These are phyloP conservation scores for Aplysina aerophoba DNA, from an alignment of 37 sponge, comb jelly and placozoan species.

Conservation along the genomic window DNA sequence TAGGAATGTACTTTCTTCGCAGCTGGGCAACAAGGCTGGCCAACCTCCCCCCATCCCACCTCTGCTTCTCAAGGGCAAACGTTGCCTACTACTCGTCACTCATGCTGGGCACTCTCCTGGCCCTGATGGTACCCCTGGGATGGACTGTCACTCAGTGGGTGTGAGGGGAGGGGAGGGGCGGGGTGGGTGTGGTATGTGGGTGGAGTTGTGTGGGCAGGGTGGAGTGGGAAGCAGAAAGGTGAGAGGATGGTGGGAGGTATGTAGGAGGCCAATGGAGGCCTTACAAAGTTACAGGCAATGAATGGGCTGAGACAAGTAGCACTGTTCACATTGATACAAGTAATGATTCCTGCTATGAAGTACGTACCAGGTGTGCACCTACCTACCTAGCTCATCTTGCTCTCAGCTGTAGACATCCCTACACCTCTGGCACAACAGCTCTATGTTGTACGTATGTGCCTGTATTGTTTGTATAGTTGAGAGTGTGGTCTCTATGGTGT, in stretches of 20 bases:
- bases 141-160: slow-evolving; percentile 39
- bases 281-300: no score
- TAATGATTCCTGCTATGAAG: no score
- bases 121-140: slow-evolving; percentile 40
- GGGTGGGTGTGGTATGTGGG: neutral
- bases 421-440: no score
- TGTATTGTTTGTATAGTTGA: no score
- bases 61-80: slow-evolving; percentile 5
- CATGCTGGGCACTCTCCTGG: slow-evolving; percentile 1
- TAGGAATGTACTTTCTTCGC: neutral
- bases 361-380: no score
- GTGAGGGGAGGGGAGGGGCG: neutral
- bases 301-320: no score
- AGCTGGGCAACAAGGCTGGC: slow-evolving; percentile 15
- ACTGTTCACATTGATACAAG: no score
- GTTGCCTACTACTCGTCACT: slow-evolving; percentile 12
- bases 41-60: slow-evolving; percentile 18
- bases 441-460: no score
- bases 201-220: neutral
- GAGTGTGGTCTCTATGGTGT: no score
- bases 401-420: no score
- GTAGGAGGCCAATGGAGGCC: no score
- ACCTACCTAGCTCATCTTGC: no score
- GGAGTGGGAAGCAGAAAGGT: neutral
- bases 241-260: neutral